A percentile compares a stretch with the other conserved stretches of the same genome.
Evolutionary conservation across 2,113 vertebrate genomes (phyloP).

Genomic region (Fregata magnificens): DNA sequence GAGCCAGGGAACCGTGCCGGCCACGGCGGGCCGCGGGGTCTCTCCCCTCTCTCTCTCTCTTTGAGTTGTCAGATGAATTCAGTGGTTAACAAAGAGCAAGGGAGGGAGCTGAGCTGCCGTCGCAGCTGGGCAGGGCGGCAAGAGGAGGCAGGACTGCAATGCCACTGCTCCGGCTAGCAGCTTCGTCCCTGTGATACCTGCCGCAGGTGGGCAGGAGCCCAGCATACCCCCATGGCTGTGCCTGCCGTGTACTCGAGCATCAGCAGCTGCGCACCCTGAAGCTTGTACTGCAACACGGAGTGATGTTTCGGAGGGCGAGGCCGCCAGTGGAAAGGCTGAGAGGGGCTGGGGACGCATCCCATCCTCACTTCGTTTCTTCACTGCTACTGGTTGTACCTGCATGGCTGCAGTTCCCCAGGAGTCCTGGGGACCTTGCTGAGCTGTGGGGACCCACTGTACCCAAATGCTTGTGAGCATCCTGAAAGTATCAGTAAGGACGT

Average conservation of each 20-base stretch:
- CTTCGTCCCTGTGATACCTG: not conserved
- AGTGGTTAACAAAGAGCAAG: slow-evolving; percentile 62
- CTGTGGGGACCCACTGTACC: not conserved
- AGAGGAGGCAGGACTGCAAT: not conserved
- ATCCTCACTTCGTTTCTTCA: not conserved
- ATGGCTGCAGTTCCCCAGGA: not conserved
- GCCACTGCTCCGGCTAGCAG: not conserved
- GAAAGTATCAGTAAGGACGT: not conserved
- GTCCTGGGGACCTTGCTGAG: not conserved
- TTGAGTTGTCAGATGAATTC: slow-evolving; percentile 73
- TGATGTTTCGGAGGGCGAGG: not conserved
- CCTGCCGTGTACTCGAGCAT: not conserved
- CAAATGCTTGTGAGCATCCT: not conserved
- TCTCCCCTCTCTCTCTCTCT: slow-evolving; percentile 53
- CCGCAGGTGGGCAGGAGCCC: not conserved
- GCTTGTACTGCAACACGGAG: not conserved
- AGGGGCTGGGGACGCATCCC: not conserved
- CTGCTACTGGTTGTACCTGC: not conserved
- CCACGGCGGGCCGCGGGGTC: slow-evolving; percentile 33
- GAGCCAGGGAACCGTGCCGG: slow-evolving; percentile 67
- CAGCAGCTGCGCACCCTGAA: not conserved
- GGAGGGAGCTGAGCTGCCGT: slow-evolving; percentile 42
- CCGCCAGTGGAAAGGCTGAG: not conserved
- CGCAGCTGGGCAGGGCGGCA: slow-evolving; percentile 39
- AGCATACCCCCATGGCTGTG: accelerated